These are phyloP conservation scores for Xenopus laevis DNA, from an alignment of 2,113 vertebrate species.

Conservation along the genomic window DNA sequence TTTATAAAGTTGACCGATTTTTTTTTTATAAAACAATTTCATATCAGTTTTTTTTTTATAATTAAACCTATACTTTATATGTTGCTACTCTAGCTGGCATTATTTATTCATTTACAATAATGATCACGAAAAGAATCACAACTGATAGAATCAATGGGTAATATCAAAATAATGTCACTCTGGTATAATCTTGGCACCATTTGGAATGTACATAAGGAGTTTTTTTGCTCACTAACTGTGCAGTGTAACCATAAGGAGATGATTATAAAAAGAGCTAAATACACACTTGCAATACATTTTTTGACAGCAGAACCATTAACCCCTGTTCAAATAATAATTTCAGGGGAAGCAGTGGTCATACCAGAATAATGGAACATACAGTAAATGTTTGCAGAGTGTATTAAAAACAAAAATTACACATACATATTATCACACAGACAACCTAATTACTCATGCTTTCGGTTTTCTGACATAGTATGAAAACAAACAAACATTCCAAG, in stretches of 20 bases:
- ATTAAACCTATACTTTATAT: no score
- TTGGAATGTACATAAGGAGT: background rate
- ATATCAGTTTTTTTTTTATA: no score
- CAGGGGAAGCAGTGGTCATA: background rate
- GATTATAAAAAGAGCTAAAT: background rate
- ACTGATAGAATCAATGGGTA: no score
- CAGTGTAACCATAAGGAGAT: background rate
- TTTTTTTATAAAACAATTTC: no score
- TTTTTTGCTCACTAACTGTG: background rate
- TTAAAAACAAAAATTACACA: constrained; percentile 25
- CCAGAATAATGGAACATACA: constrained; percentile 5
- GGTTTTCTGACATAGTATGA: constrained; percentile 10
- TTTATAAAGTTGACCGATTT: no score
- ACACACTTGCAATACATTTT: background rate
- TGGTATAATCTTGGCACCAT: background rate
- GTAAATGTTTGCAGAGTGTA: constrained; percentile 3
- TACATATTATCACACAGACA: constrained; percentile 15
- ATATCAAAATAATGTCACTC: no score
- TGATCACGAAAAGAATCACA: no score
- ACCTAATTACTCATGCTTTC: constrained; percentile 26
- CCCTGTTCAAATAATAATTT: background rate
- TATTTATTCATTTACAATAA: no score
- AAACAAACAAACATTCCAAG: constrained; percentile 40
- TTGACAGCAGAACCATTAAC: background rate
- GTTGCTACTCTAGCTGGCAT: no score